A percentile compares a stretch with the other conserved stretches of the same genome.
These are phyloP conservation scores for Xyrichtys novacula DNA, from an alignment of 2,797 vertebrate species.

Conservation along the genomic window DNA sequence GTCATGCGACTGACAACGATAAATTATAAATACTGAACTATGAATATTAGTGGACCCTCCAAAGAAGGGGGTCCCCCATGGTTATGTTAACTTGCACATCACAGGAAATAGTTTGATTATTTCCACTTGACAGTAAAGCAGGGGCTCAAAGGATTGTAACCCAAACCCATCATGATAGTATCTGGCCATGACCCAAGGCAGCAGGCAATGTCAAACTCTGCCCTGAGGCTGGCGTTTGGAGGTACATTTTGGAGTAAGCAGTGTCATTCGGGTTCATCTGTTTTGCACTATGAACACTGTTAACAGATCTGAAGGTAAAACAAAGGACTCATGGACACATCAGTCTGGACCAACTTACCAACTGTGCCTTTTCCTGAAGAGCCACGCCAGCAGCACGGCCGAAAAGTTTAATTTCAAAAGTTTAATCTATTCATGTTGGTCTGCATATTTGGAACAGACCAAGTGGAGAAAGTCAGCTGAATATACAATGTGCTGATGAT, in stretches of 20 bases:
- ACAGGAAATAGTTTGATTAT: not conserved
- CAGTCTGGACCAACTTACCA: not conserved
- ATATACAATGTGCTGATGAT: conserved; percentile 40
- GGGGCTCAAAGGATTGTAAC: no score
- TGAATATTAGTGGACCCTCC: no score
- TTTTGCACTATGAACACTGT: not conserved
- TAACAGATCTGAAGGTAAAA: not conserved
- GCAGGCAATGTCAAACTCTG: not conserved
- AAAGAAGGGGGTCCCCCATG: no score
- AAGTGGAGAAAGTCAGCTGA: conserved; percentile 43
- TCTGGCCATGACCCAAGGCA: not conserved
- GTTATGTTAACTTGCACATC: no score
- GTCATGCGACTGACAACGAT: no score
- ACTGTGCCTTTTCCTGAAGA: not conserved
- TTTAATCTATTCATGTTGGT: conserved; percentile 2
- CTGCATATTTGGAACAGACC: conserved; percentile 21
- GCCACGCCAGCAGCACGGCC: not conserved
- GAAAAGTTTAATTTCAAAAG: conserved; percentile 10
- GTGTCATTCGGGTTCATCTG: not conserved
- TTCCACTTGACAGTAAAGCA: not conserved
- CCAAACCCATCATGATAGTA: not conserved
- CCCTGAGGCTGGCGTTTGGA: no score
- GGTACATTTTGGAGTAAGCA: no score
- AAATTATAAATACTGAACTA: no score
- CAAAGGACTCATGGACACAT: not conserved